Conservation (phyloP, 2,797 vertebrate genomes). For the Petrocephalus sullivani region DNA sequence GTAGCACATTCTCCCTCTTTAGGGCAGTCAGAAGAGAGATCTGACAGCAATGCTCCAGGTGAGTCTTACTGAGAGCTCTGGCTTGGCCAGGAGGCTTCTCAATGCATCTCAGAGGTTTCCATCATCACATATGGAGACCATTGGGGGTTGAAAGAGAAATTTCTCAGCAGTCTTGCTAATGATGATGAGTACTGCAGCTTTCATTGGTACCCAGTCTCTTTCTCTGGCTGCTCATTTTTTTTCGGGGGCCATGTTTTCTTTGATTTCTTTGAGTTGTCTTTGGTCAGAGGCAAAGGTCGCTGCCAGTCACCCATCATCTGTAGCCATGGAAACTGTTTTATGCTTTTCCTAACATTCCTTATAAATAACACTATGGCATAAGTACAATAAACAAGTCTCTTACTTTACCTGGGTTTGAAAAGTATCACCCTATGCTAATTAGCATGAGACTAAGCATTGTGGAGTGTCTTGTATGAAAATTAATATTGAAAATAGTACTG, state of each 20-base stretch:
- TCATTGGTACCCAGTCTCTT: neutral
- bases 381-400: neutral
- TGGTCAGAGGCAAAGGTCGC: neutral
- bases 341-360: neutral
- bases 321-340: neutral
- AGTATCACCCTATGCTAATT: neutral
- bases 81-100: neutral
- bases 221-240: neutral
- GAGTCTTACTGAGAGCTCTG: slow-evolving; percentile 43
- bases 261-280: neutral
- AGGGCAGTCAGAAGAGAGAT: slow-evolving; percentile 76
- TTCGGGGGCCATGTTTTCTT: neutral
- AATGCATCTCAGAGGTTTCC: slow-evolving; percentile 24
- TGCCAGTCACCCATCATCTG: neutral
- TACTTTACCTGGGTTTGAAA: neutral
- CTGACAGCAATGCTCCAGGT: slow-evolving; percentile 73
- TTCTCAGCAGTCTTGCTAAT: neutral
- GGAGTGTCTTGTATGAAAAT: neutral
- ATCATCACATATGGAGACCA: neutral
- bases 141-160: neutral
- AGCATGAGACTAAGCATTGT: neutral
- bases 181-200: neutral
- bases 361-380: neutral
- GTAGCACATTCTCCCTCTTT: slow-evolving; percentile 54
- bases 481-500: neutral